Base-by-base conservation (phyloP, 2,888 invertebrate genomes). In the Oscheius sp. region DNA sequence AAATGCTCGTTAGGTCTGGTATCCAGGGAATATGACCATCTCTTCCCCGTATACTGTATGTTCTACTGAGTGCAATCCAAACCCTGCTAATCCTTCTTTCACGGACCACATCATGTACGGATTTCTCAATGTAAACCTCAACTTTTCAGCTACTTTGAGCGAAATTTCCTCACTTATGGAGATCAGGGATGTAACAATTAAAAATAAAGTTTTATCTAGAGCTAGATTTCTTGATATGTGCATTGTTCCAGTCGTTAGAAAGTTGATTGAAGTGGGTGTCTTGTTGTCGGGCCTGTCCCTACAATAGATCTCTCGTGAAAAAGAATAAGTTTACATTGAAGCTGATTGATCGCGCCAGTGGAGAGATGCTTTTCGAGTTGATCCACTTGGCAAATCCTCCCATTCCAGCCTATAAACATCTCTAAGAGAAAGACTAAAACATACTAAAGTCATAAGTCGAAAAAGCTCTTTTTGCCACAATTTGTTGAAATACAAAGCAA, bases 1-100 rank as follows among this genome's bases (percentile, higher is more conserved):
- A n/a, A 73, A 75, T 46, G 76, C 78, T 68, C 70, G 71, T 57
- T 42, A 70, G 46, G 69, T 72, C 57, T 80, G 80, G 72, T 77
- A 75, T 10, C 71, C 79, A 63, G 74, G 75, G 52, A 71, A 75
- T 53, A 57, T 74, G 29, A 65, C 76, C n/a, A 71, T 72, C 27
- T 65, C 72, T 27, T 65, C 71, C 2, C 65, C 72, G 15, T 48
- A 48, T 48, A 23, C 12, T 12, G 20, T 48, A 5, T 48, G 48
- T 20, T 20, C 20, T 15, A 12, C 25, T 15, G 48, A 48, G 25
- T 48, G 48, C 48, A 48, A 48, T 20, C 48, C 48, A 5, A 20
- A 48, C 20, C 48, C 48, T 4, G 48, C 12, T 12, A 48, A 15
- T 3, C 25, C 25, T 5, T 48, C 48, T 12, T 20, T 48, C 48